Percentiles rank a stretch among this genome's conserved stretches.
These are phyloP conservation scores for Hybognathus amarus DNA, from an alignment of 2,797 vertebrate genomes.

Conservation along the genomic window DNA sequence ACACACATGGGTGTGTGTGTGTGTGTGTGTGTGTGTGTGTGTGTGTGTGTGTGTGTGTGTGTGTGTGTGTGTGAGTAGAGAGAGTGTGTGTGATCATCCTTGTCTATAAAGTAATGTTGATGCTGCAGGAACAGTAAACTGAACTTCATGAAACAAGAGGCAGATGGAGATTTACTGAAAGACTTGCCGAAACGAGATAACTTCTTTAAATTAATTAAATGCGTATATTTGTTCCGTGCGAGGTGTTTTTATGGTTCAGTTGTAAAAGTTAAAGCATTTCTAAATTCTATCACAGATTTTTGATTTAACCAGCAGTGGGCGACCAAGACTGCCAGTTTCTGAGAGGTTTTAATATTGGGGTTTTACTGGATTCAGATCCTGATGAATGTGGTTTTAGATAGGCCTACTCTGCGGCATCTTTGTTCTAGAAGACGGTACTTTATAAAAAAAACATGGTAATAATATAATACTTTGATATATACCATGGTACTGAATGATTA, in stretches of 20 bases:
- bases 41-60: too few relatives aligned
- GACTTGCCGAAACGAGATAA: background rate
- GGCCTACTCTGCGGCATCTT: background rate
- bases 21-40: background rate
- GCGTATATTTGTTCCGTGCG: background rate
- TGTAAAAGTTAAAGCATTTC: background rate
- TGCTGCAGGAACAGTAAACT: background rate
- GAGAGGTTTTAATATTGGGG: background rate
- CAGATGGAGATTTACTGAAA: background rate
- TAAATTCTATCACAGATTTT: rapidly evolving
- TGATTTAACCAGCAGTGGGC: background rate
- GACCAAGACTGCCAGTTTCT: background rate
- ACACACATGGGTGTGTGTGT: background rate
- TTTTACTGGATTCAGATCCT: background rate
- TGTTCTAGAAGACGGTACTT: background rate
- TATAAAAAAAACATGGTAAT: background rate
- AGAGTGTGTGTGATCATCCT: background rate
- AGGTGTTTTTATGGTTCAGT: background rate
- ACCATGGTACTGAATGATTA: background rate
- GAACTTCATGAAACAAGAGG: background rate
- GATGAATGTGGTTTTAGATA: background rate
- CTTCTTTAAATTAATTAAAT: too few relatives aligned
- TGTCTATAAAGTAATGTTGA: background rate
- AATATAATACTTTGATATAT: background rate
- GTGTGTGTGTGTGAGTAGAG: too few relatives aligned